phyloP scores from a whole-genome alignment of 35 echinoderm and acorn worm genomes.

The Amphiura filiformis region DNA sequence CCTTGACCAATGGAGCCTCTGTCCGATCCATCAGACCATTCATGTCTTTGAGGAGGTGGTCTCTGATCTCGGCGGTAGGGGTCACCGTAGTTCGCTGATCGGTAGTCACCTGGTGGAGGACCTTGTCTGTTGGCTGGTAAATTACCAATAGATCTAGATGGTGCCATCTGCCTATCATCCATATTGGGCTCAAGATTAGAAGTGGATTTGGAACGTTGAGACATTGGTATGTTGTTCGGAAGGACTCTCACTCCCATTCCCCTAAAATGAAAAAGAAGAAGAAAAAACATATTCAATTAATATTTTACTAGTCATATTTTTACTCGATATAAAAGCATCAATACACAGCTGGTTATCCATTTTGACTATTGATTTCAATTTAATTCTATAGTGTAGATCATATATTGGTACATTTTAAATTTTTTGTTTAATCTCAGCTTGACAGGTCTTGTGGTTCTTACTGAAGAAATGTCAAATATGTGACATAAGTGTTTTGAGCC shows the following conservation, averaged over 20 bases:
- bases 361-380: no score
- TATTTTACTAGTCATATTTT: no score
- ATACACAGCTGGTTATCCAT: no score
- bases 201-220: conserved; percentile 83
- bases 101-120: conserved; percentile 7
- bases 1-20: neutral
- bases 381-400: no score
- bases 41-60: neutral
- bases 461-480: neutral
- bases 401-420: no score
- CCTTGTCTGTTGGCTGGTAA: conserved; percentile 50
- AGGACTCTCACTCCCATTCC: conserved; percentile 19
- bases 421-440: no score
- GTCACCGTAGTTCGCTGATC: conserved; percentile 26
- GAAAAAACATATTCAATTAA: no score
- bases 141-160: conserved; percentile 52
- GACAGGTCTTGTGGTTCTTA: neutral
- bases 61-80: conserved; percentile 39
- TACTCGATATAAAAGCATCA: no score
- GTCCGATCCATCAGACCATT: neutral
- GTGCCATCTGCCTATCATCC: conserved; percentile 26
- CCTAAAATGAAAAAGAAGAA: conserved; percentile 14
- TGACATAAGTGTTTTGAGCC: no score
- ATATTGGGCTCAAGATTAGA: conserved; percentile 70
- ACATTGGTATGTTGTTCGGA: conserved; percentile 33